Conservation (phyloP, 2,888 invertebrate species). For the Andrena praecox region DNA sequence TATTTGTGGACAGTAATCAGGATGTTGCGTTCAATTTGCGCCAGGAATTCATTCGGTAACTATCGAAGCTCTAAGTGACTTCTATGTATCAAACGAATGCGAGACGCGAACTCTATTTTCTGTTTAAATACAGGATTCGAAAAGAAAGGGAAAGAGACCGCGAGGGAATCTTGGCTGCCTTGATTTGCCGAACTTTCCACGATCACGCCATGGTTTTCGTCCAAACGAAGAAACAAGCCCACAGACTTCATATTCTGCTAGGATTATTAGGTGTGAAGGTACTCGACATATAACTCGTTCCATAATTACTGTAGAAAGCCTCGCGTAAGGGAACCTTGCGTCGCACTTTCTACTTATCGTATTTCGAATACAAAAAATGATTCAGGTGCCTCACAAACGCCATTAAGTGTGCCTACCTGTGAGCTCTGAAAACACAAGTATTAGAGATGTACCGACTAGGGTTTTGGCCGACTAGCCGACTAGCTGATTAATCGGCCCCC, state of each 20-base stretch:
- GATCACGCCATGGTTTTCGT: constrained; percentile 98
- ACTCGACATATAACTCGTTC: constrained; percentile 70
- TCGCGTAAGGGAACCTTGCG: no score
- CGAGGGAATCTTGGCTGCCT: constrained; percentile 94
- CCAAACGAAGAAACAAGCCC: constrained; percentile 98
- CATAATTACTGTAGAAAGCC: neutral
- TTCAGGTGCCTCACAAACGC: no score
- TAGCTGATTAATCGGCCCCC: no score
- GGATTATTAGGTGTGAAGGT: constrained; percentile 96
- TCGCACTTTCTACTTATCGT: no score
- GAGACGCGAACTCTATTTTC: constrained; percentile 5
- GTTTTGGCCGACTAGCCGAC: no score
- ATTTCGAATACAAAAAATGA: no score
- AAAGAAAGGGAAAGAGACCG: constrained; percentile 95
- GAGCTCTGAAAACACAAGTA: no score
- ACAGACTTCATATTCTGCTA: constrained; percentile 95
- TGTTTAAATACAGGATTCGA: constrained; percentile 89
- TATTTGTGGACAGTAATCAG: constrained; percentile 98
- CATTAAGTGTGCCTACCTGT: no score
- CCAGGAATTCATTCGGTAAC: constrained; percentile 96
- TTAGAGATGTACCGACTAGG: no score
- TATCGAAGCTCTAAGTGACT: constrained; percentile 8
- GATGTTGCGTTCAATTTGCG: constrained; percentile 97
- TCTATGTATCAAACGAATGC: neutral
- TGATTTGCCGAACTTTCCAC: constrained; percentile 95